phyloP scores from a whole-genome alignment of 2,888 invertebrate species.

The Pasiphila rectangulata region DNA sequence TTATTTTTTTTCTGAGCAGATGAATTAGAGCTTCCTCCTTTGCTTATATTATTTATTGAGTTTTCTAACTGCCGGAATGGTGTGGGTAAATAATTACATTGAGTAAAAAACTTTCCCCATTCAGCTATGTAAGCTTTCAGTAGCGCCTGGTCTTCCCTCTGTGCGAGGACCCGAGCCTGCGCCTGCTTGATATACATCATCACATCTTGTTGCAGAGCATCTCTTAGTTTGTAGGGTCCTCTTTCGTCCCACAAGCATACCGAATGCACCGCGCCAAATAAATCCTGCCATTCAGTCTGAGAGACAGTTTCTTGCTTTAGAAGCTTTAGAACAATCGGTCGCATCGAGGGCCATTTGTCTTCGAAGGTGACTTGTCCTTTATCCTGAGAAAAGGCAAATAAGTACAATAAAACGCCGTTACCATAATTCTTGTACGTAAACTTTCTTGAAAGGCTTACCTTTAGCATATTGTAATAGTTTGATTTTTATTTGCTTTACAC shows the following conservation, averaged over 20 bases:
- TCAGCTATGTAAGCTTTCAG: conserved; percentile 98
- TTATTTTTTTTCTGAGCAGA: conserved; percentile 75
- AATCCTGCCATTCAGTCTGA: conserved; percentile 97
- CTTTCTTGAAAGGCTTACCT: conserved; percentile 23
- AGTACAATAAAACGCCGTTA: conserved; percentile 11
- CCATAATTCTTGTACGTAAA: not conserved
- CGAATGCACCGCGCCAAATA: conserved; percentile 97
- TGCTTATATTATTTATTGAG: conserved; percentile 83
- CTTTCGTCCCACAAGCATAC: conserved; percentile 99
- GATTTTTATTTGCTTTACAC: not conserved
- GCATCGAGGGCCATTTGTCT: conserved; percentile 98
- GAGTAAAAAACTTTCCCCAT: conserved; percentile 99
- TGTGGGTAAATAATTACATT: conserved; percentile 97
- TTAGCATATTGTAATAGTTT: conserved; percentile 28
- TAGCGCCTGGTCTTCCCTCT: conserved; percentile 96
- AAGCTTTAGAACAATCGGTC: conserved; percentile 95
- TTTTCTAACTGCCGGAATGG: conserved; percentile 96
- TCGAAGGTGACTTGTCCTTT: conserved; percentile 93
- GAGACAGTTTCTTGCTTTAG: conserved; percentile 96
- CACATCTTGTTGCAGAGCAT: conserved; percentile 94
- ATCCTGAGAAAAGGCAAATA: conserved; percentile 76
- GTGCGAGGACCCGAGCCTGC: conserved; percentile 92
- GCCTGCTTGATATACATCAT: conserved; percentile 96
- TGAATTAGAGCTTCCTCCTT: conserved; percentile 62
- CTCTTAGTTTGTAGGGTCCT: conserved; percentile 92